Percentiles rank a stretch among this genome's conserved stretches.
These are phyloP conservation scores for Tokudaia tokunoshimensis DNA, from an alignment of 2,797 vertebrate genomes.

Conservation along the genomic window DNA sequence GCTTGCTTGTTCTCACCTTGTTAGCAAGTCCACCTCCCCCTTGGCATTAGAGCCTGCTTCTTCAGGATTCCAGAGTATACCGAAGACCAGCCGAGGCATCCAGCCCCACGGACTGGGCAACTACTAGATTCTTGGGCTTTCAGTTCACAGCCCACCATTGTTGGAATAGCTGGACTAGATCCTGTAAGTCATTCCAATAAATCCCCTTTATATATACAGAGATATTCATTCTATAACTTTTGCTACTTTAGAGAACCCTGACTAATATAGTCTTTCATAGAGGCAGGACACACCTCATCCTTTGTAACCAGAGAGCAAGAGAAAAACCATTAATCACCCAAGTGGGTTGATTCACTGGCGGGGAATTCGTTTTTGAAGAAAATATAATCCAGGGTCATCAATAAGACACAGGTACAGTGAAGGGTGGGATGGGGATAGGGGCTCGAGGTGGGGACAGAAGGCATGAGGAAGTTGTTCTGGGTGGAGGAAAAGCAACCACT, in stretches of 20 bases:
- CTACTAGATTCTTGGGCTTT: not conserved
- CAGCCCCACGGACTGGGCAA: not conserved
- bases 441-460: not conserved
- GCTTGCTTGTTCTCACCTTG: not conserved
- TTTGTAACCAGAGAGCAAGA: not conserved
- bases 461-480: not conserved
- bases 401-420: not conserved
- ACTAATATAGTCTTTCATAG: not conserved
- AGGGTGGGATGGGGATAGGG: not conserved
- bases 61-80: not conserved
- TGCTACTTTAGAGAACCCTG: not conserved
- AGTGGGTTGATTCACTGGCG: not conserved
- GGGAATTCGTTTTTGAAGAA: slow-evolving; percentile 20
- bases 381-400: not conserved
- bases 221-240: not conserved
- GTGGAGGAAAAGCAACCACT: not conserved
- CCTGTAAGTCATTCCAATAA: not conserved
- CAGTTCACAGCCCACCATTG: not conserved
- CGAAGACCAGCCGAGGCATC: not conserved
- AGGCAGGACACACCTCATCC: not conserved
- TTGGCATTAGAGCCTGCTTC: not conserved
- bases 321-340: not conserved
- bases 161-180: not conserved
- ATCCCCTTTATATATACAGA: not conserved
- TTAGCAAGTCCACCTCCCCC: not conserved